Percentiles rank a stretch among this genome's conserved stretches.
These are phyloP conservation scores for Phytoseiulus persimilis DNA, from an alignment of 2,888 invertebrate genomes.

Conservation along the genomic window DNA sequence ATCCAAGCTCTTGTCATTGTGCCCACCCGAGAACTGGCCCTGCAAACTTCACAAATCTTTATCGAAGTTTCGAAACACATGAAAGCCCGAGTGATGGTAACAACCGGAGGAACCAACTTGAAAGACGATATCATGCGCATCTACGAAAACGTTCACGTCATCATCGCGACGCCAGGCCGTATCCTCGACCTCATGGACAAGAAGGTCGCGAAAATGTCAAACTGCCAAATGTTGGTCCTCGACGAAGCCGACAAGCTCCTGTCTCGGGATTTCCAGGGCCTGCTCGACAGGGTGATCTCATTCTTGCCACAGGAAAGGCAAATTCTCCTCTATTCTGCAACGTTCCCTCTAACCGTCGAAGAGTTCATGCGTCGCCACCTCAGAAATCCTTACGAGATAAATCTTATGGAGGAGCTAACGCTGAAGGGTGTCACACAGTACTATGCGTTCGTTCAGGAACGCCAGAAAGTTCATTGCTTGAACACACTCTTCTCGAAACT, in stretches of 20 bases:
- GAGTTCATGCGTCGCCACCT: constrained; percentile 90
- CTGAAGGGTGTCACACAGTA: constrained; percentile 98
- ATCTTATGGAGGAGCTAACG: constrained; percentile 98
- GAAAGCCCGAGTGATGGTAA: constrained; percentile 96
- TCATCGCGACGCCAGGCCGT: constrained; percentile 97
- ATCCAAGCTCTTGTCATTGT: constrained; percentile 98
- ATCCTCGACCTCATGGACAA: constrained; percentile 99
- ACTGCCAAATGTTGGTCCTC: constrained; percentile 90
- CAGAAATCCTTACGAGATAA: constrained; percentile 90
- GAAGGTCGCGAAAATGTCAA: constrained; percentile 81
- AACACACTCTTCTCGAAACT: constrained; percentile 99
- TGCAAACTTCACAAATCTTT: constrained; percentile 99
- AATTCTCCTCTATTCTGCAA: constrained; percentile 95
- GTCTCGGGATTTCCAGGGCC: constrained; percentile 97
- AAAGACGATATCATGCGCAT: constrained; percentile 99
- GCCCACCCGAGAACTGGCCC: constrained; percentile 93
- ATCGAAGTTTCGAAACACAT: constrained; percentile 96
- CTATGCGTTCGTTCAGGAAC: constrained; percentile 99
- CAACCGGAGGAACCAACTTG: constrained; percentile 85
- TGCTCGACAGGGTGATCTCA: constrained; percentile 93
- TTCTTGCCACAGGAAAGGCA: constrained; percentile 87
- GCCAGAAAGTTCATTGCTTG: constrained; percentile 98
- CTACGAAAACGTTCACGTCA: constrained; percentile 96
- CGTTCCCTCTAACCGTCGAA: constrained; percentile 95
- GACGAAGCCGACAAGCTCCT: constrained; percentile 98